Evolutionary conservation across 2,113 vertebrate genomes (phyloP), one percentile per base, ranked within the genome.

Genomic region (Sinocyclocheilus rhinocerous): DNA sequence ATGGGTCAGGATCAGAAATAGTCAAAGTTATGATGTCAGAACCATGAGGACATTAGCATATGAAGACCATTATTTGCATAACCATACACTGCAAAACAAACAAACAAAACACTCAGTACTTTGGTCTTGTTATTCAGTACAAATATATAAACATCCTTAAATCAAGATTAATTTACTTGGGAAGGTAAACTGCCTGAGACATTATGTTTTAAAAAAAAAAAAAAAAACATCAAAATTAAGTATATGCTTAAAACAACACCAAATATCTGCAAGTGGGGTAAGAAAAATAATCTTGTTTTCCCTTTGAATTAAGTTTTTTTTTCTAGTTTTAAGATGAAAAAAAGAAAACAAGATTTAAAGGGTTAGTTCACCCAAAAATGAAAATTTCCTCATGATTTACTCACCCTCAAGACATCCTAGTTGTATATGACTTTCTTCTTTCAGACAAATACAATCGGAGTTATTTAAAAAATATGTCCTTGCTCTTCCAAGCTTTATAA

Each of bases 1-100:
- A 77, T 55, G 24, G 76, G 76, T 77, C 76, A 33, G 57, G 22
- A n/a, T 61, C 57, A 61, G 20, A 61, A 61, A 61, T 10, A 61
- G 36, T 72, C 69, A 72, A 61, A 61, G 69, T 39, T 72, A 6
- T 22, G 36, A 39, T 36, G 29, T 70, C 29, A 20, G 16, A 70
- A 39, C 67, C 57, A 11, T n/a, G 22, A 18, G 15, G 0, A 18
- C 29, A 61, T 61, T 61, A 61, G 57, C 57, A 22, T 59, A 59
- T 22, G 57, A 9, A 59, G 7, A 22, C 20, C 20, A 59, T 22
- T 59, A 59, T 9, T 59, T 59, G 18, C 57, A 59, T 22, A 59
- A 9, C 20, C 57, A 59, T 59, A 22, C 20, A 59, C 20, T 59
- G 20, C 18, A 59, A 59, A 22, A 8, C 18, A 59, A 59, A 22